A percentile compares a stretch with the other conserved stretches of the same genome.
These are phyloP conservation scores for Phrynosoma platyrhinos DNA, from an alignment of 2,113 vertebrate genomes.

Conservation along the genomic window DNA sequence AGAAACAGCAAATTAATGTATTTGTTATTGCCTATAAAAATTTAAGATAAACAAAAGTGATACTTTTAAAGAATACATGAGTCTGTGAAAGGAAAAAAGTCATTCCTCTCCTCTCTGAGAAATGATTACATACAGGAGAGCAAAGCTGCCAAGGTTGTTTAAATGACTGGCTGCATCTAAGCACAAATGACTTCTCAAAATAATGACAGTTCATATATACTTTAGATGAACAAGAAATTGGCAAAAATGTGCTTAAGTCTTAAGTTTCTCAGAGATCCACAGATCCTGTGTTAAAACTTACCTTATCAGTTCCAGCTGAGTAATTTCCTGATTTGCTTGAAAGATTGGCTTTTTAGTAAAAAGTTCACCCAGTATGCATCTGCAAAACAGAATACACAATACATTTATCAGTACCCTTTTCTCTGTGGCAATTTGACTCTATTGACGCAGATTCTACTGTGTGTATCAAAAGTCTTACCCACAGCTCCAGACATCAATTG, in stretches of 20 bases:
- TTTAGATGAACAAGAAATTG: neutral
- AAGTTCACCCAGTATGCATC: constrained; percentile 97
- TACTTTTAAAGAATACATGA: neutral
- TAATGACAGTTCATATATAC: neutral
- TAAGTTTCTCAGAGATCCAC: neutral
- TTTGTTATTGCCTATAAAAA: neutral
- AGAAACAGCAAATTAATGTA: neutral
- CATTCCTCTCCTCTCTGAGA: neutral
- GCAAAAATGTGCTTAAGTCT: neutral
- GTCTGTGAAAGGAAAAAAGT: constrained; percentile 24
- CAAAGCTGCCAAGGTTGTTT: neutral
- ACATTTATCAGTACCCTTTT: constrained; percentile 32
- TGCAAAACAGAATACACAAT: constrained; percentile 69
- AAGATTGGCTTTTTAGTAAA: constrained; percentile 99
- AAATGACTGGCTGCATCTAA: neutral
- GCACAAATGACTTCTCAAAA: neutral
- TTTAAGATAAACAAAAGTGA: neutral
- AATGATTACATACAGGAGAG: neutral
- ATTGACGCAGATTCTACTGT: neutral
- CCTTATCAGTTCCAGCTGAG: constrained; percentile 99
- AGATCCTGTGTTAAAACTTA: constrained; percentile 58
- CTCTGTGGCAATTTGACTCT: neutral
- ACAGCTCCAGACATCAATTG: constrained; percentile 90
- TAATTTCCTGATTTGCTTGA: constrained; percentile 98
- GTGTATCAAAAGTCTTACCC: constrained; percentile 77